Base-by-base conservation (phyloP, 64 coral and sea anemone species). In the Platygyra sinensis region DNA sequence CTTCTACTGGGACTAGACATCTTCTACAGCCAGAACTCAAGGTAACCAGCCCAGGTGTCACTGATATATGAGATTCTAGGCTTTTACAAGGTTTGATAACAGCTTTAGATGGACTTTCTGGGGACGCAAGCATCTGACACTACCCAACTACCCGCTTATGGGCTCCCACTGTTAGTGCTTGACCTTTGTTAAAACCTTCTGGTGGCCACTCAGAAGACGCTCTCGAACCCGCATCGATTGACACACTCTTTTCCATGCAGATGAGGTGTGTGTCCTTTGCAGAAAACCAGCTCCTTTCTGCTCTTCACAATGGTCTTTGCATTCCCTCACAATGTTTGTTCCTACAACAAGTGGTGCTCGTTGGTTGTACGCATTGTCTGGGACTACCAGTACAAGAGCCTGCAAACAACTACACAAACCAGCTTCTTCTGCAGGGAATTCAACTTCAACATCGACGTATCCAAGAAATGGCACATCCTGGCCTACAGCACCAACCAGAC, bases 181-280 rank as follows among this genome's bases (percentile, higher is more conserved):
- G 80, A 10, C 73, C 72, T 73, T 73, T n/a, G 27, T 73, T 10
- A 30, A 30, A 73, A 30, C 33, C 5, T 87, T 61, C 24, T 57
- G 63, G 64, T 87, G 85, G 62, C 52, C 69, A 87, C 32, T 73
- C 50, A 32, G 63, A 79, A 92, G 86, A 86, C 83, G 72, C 69
- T 92, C 90, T n/a, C 69, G 62, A 19, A 60, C 74, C 7, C 75
- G 81, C 51, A 92, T 50, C 36, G 90, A 92, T 77, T 52, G 72
- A 50, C 86, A 92, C 22, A 81, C 82, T 60, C 90, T 76, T 77
- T 79, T 92, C 90, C 90, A 86, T 29, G 60, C n/a, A 60, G 82
- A 86, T 62, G 81, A 92, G 72, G 76, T 86, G 57, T 86, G 82
- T 64, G 76, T 74, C 72, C 73, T 69, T 78, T 86, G 73, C 74